phyloP scores from a whole-genome alignment of 2,888 invertebrate species.

The Drosophila anomelani region DNA sequence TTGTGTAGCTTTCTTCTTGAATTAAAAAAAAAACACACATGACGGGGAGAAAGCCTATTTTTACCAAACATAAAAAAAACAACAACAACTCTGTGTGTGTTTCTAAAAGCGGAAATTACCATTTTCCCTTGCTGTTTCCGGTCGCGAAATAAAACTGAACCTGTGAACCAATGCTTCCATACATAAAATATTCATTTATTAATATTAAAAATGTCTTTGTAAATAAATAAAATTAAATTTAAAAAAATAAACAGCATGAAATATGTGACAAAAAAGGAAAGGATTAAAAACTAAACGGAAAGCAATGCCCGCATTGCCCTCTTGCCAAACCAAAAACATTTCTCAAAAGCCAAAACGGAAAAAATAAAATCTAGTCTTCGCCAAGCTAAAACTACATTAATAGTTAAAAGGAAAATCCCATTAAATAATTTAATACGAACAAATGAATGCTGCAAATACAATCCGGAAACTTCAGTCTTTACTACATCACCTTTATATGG shows the following conservation, averaged over 20 bases:
- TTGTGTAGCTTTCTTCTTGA: conserved; percentile 19
- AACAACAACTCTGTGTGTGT: conserved; percentile 37
- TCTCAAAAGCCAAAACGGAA: conserved; percentile 3
- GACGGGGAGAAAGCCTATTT: conserved; percentile 59
- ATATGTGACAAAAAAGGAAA: conserved; percentile 2
- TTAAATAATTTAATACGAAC: not conserved
- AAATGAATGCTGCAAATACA: conserved; percentile 6
- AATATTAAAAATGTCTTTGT: not conserved
- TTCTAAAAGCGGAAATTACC: conserved; percentile 77
- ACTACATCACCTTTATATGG: not conserved
- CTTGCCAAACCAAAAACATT: conserved; percentile 8
- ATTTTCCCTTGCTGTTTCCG: conserved; percentile 79
- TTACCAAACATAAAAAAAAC: conserved; percentile 33
- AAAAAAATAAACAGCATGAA: conserved; percentile 1
- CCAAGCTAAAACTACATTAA: conserved; percentile 3
- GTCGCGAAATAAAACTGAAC: conserved; percentile 24
- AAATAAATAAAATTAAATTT: not conserved
- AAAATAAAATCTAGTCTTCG: conserved; percentile 17
- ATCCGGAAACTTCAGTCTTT: conserved; percentile 3
- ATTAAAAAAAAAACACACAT: conserved; percentile 27
- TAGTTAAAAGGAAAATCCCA: not conserved
- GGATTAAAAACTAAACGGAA: conserved; percentile 12
- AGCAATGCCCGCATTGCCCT: not conserved
- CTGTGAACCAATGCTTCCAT: conserved; percentile 5
- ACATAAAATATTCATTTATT: not conserved